A percentile compares a stretch with the other conserved stretches of the same genome.
phyloP scores from a whole-genome alignment of 2,113 vertebrate genomes.

The Alligator sinensis region DNA sequence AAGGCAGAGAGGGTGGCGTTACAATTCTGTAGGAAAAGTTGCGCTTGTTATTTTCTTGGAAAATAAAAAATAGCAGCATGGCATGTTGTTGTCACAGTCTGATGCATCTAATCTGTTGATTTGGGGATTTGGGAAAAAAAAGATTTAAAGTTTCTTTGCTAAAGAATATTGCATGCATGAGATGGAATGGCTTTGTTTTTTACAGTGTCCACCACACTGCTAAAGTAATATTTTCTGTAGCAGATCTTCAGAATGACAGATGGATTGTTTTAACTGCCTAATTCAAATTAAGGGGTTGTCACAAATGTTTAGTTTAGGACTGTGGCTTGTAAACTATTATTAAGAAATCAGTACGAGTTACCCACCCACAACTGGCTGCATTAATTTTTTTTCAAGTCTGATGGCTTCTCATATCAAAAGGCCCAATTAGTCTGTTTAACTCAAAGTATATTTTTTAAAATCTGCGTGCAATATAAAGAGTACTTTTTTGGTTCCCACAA shows the following conservation, averaged over 20 bases:
- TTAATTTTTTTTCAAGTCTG: not conserved
- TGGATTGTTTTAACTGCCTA: not conserved
- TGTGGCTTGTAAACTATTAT: not conserved
- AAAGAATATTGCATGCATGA: fast-evolving
- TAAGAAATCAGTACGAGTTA: not conserved
- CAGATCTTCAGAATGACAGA: not conserved
- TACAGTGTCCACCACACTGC: not conserved
- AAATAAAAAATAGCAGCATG: not conserved
- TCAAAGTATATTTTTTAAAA: slow-evolving; percentile 38
- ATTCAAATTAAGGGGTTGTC: not conserved
- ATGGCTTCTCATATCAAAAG: not conserved
- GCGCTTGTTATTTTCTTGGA: not conserved
- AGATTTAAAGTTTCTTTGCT: not conserved
- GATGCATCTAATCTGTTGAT: not conserved
- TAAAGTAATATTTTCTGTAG: not conserved
- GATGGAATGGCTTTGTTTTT: slow-evolving; percentile 2
- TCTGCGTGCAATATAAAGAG: slow-evolving; percentile 31
- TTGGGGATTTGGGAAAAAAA: fast-evolving
- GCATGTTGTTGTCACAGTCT: not conserved
- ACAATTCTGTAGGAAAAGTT: not conserved
- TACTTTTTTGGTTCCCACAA: slow-evolving; percentile 37
- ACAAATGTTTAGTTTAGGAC: not conserved
- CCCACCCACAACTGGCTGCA: not conserved
- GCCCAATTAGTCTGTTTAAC: slow-evolving; percentile 12
- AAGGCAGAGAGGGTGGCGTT: not conserved